A percentile compares a stretch with the other conserved stretches of the same genome.
Conservation (phyloP, 2,797 vertebrate genomes). For the Syngnathus rostellatus region DNA sequence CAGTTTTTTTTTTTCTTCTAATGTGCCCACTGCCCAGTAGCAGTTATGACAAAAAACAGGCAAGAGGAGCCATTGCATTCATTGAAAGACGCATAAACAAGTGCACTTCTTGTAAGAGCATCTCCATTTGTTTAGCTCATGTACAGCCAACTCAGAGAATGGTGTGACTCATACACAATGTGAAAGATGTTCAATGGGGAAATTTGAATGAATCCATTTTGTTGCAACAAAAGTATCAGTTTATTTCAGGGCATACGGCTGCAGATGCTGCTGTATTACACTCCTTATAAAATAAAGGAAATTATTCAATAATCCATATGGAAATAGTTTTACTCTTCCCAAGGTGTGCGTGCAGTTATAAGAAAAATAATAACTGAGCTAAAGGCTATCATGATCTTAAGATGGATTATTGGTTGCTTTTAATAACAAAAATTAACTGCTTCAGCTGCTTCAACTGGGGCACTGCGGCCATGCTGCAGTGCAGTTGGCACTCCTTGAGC, state of each 20-base stretch:
- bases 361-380: conserved; percentile 47
- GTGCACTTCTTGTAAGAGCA: not conserved
- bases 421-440: not conserved
- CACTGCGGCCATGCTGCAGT: conserved; percentile 16
- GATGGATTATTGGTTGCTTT: not conserved
- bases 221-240: conserved; percentile 16
- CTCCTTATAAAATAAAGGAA: conserved; percentile 27
- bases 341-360: conserved; percentile 31
- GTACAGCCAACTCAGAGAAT: conserved; percentile 31
- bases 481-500: conserved; percentile 36
- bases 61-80: not conserved
- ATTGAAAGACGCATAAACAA: not conserved
- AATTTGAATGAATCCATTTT: conserved; percentile 32
- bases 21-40: not conserved
- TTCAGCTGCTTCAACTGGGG: conserved; percentile 20
- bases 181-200: conserved; percentile 19
- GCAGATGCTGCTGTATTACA: conserved; percentile 26
- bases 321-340: not conserved
- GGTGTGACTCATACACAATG: conserved; percentile 27
- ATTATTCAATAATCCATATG: conserved; percentile 23
- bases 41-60: not conserved
- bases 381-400: not conserved
- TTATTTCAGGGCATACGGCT: conserved; percentile 25
- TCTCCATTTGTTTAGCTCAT: conserved; percentile 38
- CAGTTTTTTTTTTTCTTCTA: not conserved